phyloP scores from a whole-genome alignment of 64 coral and sea anemone species.

The Montipora sp. region DNA sequence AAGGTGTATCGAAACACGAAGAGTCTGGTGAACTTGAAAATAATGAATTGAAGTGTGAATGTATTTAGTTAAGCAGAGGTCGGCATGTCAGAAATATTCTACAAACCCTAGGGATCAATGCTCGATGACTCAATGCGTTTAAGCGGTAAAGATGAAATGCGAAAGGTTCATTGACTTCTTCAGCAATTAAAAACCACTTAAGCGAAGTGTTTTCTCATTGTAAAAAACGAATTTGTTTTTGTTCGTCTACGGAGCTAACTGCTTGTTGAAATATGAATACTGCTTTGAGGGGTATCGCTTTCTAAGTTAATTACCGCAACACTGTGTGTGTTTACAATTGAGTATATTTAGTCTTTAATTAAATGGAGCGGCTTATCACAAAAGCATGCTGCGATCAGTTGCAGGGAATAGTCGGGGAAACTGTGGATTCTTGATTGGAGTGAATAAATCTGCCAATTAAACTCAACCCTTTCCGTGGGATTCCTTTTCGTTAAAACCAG shows the following conservation, averaged over 20 bases:
- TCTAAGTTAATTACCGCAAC: conserved; percentile 29
- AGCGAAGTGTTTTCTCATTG: conserved; percentile 37
- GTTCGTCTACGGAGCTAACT: conserved; percentile 26
- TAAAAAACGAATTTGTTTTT: conserved; percentile 42
- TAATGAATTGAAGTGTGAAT: conserved; percentile 37
- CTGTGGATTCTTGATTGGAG: background rate
- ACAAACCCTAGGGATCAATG: background rate
- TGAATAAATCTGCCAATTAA: background rate
- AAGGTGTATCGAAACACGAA: no score
- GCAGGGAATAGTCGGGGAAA: background rate
- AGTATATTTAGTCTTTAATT: conserved; percentile 36
- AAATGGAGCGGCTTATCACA: conserved; percentile 35
- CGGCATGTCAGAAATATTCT: background rate
- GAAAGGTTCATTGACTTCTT: background rate
- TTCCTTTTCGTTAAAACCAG: background rate
- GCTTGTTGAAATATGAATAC: conserved; percentile 52
- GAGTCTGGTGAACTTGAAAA: background rate
- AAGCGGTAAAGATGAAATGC: conserved; percentile 51
- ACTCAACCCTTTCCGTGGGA: background rate
- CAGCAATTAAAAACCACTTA: conserved; percentile 48
- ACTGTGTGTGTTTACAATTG: background rate
- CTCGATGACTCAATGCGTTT: background rate
- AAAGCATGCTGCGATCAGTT: conserved; percentile 9
- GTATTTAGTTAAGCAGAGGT: conserved; percentile 27
- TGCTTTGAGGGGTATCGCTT: conserved; percentile 21